phyloP scores from a whole-genome alignment of 1,140 invertebrate genomes.

The Trichomalopsis sarcophagae region DNA sequence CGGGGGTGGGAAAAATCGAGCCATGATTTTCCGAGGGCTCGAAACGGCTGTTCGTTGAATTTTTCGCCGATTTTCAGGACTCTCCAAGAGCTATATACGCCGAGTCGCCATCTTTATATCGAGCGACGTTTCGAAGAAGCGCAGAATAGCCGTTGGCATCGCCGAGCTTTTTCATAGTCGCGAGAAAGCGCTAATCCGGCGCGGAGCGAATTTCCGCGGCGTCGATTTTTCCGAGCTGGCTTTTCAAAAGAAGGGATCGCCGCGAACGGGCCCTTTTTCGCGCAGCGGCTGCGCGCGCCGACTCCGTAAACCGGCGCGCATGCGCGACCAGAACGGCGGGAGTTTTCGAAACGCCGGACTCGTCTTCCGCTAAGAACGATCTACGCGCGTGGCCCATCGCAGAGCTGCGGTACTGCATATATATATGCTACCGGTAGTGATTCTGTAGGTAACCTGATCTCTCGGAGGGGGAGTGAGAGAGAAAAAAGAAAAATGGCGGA shows the following conservation, averaged over 20 bases:
- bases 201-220: not conserved
- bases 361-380: not conserved
- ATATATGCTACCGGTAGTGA: not conserved
- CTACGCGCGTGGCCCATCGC: not conserved
- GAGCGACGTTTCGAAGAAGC: not conserved
- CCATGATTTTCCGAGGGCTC: not conserved
- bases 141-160: not conserved
- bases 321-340: not conserved
- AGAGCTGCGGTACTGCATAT: too few relatives aligned
- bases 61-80: not conserved
- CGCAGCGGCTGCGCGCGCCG: not conserved
- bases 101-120: slow-evolving; percentile 31
- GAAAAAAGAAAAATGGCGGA: slow-evolving; percentile 42
- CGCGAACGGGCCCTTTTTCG: not conserved
- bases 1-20: not conserved
- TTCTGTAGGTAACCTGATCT: not conserved
- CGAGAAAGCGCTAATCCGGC: not conserved
- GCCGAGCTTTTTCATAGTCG: not conserved
- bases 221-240: not conserved
- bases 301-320: not conserved
- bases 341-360: not conserved
- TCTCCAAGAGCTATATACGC: not conserved
- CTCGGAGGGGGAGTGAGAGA: not conserved
- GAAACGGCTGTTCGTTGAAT: not conserved
- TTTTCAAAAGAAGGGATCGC: slow-evolving; percentile 7